These are phyloP conservation scores for Brotula barbata DNA, from an alignment of 2,797 vertebrate genomes.

Conservation along the genomic window DNA sequence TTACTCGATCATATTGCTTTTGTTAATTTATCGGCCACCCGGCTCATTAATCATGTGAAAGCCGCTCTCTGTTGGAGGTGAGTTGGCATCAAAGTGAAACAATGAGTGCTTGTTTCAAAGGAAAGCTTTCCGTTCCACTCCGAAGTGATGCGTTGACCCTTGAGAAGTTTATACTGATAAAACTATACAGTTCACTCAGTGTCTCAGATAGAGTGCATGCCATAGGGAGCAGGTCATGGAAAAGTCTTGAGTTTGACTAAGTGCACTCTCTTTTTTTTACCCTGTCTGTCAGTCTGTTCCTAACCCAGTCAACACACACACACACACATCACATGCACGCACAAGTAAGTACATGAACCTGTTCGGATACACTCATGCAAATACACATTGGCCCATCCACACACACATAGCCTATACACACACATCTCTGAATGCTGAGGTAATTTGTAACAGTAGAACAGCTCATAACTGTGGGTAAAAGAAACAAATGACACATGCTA, in stretches of 20 bases:
- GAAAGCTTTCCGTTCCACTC: slow-evolving; percentile 56
- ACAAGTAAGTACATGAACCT: slow-evolving; percentile 37
- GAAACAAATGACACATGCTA: slow-evolving; percentile 71
- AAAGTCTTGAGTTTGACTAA: slow-evolving; percentile 79
- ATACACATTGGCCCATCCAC: slow-evolving; percentile 52
- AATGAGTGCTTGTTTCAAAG: slow-evolving; percentile 52
- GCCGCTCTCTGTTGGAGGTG: slow-evolving; percentile 49
- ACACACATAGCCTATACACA: slow-evolving; percentile 20
- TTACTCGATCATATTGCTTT: slow-evolving; percentile 46
- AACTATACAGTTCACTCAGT: slow-evolving; percentile 72
- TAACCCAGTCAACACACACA: slow-evolving; percentile 51
- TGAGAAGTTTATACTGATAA: slow-evolving; percentile 76
- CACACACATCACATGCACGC: slow-evolving; percentile 18
- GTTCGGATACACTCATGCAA: slow-evolving; percentile 53
- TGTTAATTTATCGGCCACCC: slow-evolving; percentile 45
- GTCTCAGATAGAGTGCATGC: slow-evolving; percentile 81
- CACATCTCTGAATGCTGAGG: slow-evolving; percentile 75
- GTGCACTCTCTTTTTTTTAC: slow-evolving; percentile 70
- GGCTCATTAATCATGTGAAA: slow-evolving; percentile 52
- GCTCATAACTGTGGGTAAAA: slow-evolving; percentile 67
- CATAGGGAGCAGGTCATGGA: slow-evolving; percentile 80
- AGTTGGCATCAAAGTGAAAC: slow-evolving; percentile 50
- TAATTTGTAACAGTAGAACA: slow-evolving; percentile 74
- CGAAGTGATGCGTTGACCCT: slow-evolving; percentile 76
- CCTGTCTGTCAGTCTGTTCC: slow-evolving; percentile 67